Conservation (phyloP, 2,113 vertebrate genomes). For the Plecotus auritus region DNA sequence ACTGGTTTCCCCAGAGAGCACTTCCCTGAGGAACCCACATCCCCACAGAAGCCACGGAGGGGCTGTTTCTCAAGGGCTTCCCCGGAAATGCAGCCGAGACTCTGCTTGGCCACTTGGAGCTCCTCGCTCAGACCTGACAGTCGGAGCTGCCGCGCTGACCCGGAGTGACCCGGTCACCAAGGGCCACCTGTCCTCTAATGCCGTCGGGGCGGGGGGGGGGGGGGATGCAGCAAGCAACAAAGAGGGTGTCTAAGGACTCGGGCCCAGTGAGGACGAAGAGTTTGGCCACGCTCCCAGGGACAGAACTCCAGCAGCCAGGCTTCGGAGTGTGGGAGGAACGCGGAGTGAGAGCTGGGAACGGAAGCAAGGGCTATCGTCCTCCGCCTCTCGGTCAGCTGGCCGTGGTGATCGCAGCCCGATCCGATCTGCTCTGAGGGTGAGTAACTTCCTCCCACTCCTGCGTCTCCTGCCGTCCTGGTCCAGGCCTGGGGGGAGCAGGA, state of each 20-base stretch:
- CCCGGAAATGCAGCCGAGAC: neutral
- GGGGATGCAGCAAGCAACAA: too few species aligned
- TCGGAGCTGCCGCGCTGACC: neutral
- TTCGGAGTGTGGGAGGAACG: neutral
- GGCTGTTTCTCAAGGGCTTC: neutral
- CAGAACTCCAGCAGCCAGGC: neutral
- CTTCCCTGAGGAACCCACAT: neutral
- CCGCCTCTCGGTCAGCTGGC: neutral
- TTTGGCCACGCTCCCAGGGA: too few species aligned
- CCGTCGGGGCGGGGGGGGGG: too few species aligned
- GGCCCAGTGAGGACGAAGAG: too few species aligned
- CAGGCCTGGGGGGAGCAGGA: neutral
- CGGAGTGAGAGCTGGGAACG: neutral
- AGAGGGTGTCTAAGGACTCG: neutral
- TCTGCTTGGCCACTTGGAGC: neutral
- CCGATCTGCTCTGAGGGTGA: rapidly evolving
- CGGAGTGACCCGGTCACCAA: too few species aligned
- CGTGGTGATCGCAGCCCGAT: neutral
- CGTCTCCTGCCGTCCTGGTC: neutral
- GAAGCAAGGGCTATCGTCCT: neutral
- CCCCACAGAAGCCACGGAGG: neutral
- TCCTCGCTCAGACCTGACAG: too few species aligned
- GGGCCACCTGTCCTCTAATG: too few species aligned
- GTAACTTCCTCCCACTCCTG: neutral
- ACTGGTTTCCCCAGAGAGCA: neutral